A percentile compares a stretch with the other conserved stretches of the same genome.
Conservation (phyloP, 2,113 vertebrate genomes). For the Oreochromis tanganicae region DNA sequence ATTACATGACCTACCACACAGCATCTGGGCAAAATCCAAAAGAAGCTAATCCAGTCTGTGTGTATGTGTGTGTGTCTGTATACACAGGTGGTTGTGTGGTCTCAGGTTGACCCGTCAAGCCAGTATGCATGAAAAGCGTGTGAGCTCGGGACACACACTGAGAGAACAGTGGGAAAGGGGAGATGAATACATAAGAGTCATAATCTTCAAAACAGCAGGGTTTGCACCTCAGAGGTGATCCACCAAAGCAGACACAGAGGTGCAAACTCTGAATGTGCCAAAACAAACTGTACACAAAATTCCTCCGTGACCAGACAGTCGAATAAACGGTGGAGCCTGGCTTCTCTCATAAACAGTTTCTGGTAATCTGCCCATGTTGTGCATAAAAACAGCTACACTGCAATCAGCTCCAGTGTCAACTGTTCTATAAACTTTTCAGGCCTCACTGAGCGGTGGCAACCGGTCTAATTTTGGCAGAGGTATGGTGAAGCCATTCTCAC, state of each 20-base stretch:
- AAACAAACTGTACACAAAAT: not conserved
- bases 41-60: conserved; percentile 14
- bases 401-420: not conserved
- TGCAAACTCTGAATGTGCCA: not conserved
- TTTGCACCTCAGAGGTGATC: not conserved
- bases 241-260: not conserved
- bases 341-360: not conserved
- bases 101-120: conserved; percentile 1
- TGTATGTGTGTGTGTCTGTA: not conserved
- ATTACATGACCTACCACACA: conserved; percentile 24
- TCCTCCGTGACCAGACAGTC: not conserved
- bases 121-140: not conserved
- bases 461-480: conserved; percentile 41
- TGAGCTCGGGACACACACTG: conserved; percentile 4
- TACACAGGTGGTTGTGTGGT: conserved; percentile 21
- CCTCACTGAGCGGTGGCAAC: not conserved
- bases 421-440: not conserved
- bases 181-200: not conserved
- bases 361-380: not conserved
- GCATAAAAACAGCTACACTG: not conserved
- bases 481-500: not conserved
- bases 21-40: conserved; percentile 19
- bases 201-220: not conserved
- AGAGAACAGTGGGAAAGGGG: not conserved
- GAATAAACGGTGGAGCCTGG: not conserved